Base-by-base conservation (phyloP, 2,113 vertebrate species). In the Bolborhynchus lineola region DNA sequence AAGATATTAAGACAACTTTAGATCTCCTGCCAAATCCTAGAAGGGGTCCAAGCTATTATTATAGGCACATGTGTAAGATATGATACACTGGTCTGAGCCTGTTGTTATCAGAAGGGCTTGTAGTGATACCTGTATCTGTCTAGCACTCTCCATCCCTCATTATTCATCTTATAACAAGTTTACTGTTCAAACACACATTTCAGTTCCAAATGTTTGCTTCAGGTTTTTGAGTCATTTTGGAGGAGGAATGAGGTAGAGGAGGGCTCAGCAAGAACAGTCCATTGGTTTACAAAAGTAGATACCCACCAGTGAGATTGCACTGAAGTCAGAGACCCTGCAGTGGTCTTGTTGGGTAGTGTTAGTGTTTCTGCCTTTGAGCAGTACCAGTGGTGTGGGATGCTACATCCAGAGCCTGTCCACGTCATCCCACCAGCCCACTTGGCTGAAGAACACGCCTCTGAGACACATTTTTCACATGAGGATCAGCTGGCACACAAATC, bases 1-100 rank as follows among this genome's bases (percentile, higher is more conserved):
- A 95, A 82, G 39, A 35, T 80, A 93, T 88, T 96, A 95, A 97
- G 94, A 84, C 89, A 87, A 95, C 94, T 96, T 97, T 9, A 68
- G 49, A 64, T 92, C 63, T 86, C 55, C 79, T 81, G 64, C 60
- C 75, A 94, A 71, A 80, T 92, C 83, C 52, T 77, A 62, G 72
- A 83, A 89, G 65, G 89, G 65, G 63, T 88, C 71, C 71, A 86
- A 79, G 88, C 57, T 91, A 71, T 92, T 88, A 84, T 82, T 64
- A 62, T 0, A 89, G 50, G 33, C 68, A 78, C 0, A 0, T 62
- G 69, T 62, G 47, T 75, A 91, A 64, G 71, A 14, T 2, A 1
- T 13, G 24, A 81, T 69, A 37, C 31, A 7, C 60, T n/a, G 77
- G 13, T 76, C 68, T 90, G 84, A 31, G 44, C 19, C 47, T 95